Base-by-base conservation (phyloP, 1,140 invertebrate genomes). In the Papilio dardanus region DNA sequence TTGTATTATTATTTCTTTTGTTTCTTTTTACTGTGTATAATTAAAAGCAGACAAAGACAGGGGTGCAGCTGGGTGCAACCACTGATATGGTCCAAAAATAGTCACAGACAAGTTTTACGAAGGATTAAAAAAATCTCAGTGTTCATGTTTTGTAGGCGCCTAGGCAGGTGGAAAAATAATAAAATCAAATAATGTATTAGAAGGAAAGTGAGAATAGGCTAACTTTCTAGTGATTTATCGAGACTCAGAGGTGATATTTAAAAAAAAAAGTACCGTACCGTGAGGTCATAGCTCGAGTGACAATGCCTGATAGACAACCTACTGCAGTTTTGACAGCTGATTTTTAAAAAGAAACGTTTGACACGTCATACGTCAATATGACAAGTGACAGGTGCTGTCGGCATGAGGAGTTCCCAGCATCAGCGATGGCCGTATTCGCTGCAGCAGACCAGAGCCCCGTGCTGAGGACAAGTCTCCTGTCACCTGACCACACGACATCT, bases 361-460 rank as follows among this genome's bases (percentile, higher is more conserved):
- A 62, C 54, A 62, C 0, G 6, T 62, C 54, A 62, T 12, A 62
- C 21, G 54, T 73, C 71, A 58, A 73, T 28, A 58, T 73, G 71
- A 73, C 71, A 54, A 35, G 71, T 73, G 50, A 54, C 71, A 73
- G 42, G 54, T 62, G 54, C 50, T 58, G 46, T 58, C 71, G 71
- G 71, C 71, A 73, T 73, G 71, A 73, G 50, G 71, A 73, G 54
- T 73, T 73, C 33, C n/a, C 71, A 73, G 71, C 71, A 73, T 30
- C 71, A 35, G 71, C 71, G 71, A 73, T 73, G 71, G 71, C 71
- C 50, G 19, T 35, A 30, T 31, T 58, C 50, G 46, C 71, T 50
- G 71, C 71, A 30, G 28, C 42, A 35, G 31, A 37, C 67, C 50
- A 54, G 30, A 73, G 71, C 71, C 46, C 50, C 71, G 46, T 73